Evolutionary conservation across 2,888 invertebrate genomes (phyloP).

Genomic region (Sinohyriopsis cumingii): DNA sequence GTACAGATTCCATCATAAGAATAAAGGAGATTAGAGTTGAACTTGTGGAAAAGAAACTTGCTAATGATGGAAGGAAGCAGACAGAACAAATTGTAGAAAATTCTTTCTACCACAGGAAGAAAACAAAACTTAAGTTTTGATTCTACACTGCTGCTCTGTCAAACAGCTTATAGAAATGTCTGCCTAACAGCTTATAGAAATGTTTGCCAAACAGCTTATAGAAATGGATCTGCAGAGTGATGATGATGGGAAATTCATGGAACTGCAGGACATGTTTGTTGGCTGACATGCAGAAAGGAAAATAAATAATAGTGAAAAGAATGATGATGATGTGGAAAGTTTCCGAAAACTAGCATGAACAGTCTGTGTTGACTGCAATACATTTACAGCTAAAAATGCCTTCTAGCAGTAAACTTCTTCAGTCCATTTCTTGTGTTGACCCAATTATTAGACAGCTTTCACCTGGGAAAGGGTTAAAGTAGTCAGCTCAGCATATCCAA

Average conservation of each 20-base stretch:
- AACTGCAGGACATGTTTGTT: not conserved
- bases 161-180: too few species aligned
- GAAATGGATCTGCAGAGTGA: not conserved
- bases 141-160: slow-evolving; percentile 11
- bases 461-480: not conserved
- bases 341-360: not conserved
- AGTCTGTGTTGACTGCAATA: slow-evolving; percentile 3
- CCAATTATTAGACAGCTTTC: slow-evolving; percentile 2
- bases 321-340: not conserved
- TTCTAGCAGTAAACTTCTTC: slow-evolving; percentile 1
- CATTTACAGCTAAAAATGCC: slow-evolving; percentile 16
- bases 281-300: not conserved
- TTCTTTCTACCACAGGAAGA: not conserved
- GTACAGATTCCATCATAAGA: too few species aligned
- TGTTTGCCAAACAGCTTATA: not conserved
- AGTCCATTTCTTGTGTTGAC: slow-evolving; percentile 8
- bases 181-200: not conserved
- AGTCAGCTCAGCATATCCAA: not conserved
- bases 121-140: slow-evolving; percentile 3
- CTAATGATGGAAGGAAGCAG: slow-evolving; percentile 10
- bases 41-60: slow-evolving; percentile 12
- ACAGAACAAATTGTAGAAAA: not conserved
- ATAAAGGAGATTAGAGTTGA: not conserved
- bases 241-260: not conserved
- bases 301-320: not conserved